Evolutionary conservation across 2,888 invertebrate genomes (phyloP), one percentile per base, ranked within the genome.

Genomic region (Phragmatobia fuliginosa): DNA sequence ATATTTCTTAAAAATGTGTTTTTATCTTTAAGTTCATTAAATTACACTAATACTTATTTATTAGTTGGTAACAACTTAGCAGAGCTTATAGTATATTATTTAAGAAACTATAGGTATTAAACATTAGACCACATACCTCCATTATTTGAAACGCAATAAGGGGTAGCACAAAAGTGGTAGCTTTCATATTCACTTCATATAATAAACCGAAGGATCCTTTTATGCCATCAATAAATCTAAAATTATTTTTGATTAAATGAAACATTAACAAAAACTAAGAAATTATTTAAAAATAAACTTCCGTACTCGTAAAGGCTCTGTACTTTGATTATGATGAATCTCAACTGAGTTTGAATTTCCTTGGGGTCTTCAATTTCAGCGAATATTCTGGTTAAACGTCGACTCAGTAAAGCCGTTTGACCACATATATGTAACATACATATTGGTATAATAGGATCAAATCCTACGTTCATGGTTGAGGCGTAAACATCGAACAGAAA

Each of bases 391-490:
- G 70, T 71, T 52, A 93, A 84, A 52, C 86, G 84, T n/a, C 70
- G 73, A 49, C 85, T 89, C 0, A 91, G 81, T 21, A 94, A 71
- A 32, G 92, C 87, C 6, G 93, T 74, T 67, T 93, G 92, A 6
- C 92, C 92, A 72, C 92, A 91, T 8, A 84, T 80, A 67, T 94
- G 93, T 38, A 92, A 70, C 75, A 92, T 83, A 72, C 92, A 90
- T 80, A 92, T 91, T 0, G 92, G 91, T 1, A 90, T 87, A n/a
- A 94, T 71, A 2, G 93, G 89, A 81, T 94, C 94, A 74, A 93
- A 93, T 5, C 90, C 90, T 0, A 89, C 77, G 33, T 88, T 91
- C 76, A 91, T 84, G 0, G 86, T 70, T 0, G 80, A 69, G 0
- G 90, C 86, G 65, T 86, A 90, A 1, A 75, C 31, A 69, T 79